These are phyloP conservation scores for Eupithecia vulgata DNA, from an alignment of 2,888 invertebrate species.

Conservation along the genomic window DNA sequence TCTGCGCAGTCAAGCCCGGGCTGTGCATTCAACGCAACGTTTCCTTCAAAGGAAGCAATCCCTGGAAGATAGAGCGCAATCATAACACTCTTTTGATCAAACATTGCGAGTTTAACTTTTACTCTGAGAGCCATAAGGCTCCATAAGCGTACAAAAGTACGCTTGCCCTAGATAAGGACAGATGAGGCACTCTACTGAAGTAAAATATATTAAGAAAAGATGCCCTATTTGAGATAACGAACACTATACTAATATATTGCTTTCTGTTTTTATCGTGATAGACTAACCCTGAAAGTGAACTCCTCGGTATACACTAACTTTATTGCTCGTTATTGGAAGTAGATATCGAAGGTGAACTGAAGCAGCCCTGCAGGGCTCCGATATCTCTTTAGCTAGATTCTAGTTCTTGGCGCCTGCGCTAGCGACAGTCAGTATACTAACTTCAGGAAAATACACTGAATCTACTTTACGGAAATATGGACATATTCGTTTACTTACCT, in stretches of 20 bases:
- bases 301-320: neutral
- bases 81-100: slow-evolving; percentile 14
- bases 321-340: neutral
- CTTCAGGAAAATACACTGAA: slow-evolving; percentile 16
- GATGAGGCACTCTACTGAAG: neutral
- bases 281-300: neutral
- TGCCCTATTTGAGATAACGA: neutral
- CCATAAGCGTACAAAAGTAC: too few species aligned
- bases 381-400: slow-evolving; percentile 11
- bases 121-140: neutral
- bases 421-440: neutral
- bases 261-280: neutral
- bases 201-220: neutral
- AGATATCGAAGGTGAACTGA: neutral
- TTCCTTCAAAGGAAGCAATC: neutral
- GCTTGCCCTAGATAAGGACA: neutral
- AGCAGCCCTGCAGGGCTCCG: slow-evolving; percentile 1
- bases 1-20: neutral
- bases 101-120: slow-evolving; percentile 9
- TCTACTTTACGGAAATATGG: slow-evolving; percentile 48
- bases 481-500: slow-evolving; percentile 55
- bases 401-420: neutral
- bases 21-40: neutral
- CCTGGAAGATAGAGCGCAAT: slow-evolving; percentile 10
- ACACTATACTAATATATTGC: neutral